Base-by-base conservation (phyloP, 2,888 invertebrate genomes). In the Hydrotaea cyrtoneurina region DNA sequence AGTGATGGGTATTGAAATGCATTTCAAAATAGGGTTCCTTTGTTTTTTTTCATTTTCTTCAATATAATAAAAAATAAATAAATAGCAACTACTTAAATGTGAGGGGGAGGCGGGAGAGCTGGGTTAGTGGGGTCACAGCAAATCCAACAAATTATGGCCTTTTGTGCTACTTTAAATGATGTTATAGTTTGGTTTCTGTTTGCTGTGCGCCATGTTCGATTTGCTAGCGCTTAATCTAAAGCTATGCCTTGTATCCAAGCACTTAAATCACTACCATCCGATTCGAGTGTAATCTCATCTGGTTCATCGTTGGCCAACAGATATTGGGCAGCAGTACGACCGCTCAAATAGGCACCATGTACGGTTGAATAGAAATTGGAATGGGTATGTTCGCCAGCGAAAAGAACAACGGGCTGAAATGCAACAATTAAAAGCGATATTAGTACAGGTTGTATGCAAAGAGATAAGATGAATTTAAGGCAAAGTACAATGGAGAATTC, bases 341-440 rank as follows among this genome's bases (percentile, higher is more conserved):
- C 98, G 69, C 97, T 96, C 77, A 98, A 93, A 90, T 97, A 97
- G 50, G 98, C 98, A 69, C 98, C 98, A 91, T 98, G 98, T 46
- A 97, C 98, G 1, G 98, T 98, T 71, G 98, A 98, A 93, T 98
- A 98, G 92, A 97, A 98, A 91, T 95, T 96, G 90, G 96, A 96
- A 93, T 98, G 98, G 59, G 98, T 98, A 89, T 98, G 98, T 93
- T 98, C 98, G 83, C 98, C 98, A 88, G 98, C 98, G 93, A 98
- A 98, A 90, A 97, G 93, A 88, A 98, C 92, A 50, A 95, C 94
- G 87, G 97, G 97, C 97, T 97, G 92, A 86, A 94, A 87, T 80
- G 78, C 23, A 23, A 50, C 71, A 11, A 80, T 7, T 15, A 50
- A n/a, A 31, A 13, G 7, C 17, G 13, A 50, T 23, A 7, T 75